phyloP scores from a whole-genome alignment of 2,113 vertebrate genomes.

The Paramisgurnus dabryanus region DNA sequence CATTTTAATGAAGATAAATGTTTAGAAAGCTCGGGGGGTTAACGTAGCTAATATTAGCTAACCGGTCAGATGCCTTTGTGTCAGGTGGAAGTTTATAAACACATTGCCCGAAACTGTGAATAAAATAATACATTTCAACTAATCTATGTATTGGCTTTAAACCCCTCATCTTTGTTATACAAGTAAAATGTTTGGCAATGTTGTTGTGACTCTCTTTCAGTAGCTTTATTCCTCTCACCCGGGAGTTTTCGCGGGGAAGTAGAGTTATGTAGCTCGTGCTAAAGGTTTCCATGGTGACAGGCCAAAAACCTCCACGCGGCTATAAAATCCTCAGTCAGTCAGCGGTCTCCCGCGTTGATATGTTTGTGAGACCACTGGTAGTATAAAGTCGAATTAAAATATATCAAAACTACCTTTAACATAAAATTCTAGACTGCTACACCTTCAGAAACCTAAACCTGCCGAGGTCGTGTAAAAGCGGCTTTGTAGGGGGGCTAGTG shows the following conservation, averaged over 20 bases:
- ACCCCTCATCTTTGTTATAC: neutral
- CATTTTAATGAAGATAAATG: neutral
- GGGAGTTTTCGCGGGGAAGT: conserved; percentile 40
- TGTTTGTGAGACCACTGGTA: neutral
- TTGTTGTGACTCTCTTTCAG: neutral
- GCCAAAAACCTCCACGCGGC: neutral
- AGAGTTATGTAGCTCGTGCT: neutral
- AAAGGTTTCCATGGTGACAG: conserved; percentile 42
- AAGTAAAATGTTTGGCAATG: neutral
- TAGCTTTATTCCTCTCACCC: neutral
- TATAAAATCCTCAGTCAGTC: neutral
- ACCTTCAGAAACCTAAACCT: neutral
- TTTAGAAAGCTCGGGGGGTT: neutral
- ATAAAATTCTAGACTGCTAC: neutral
- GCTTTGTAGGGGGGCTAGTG: neutral
- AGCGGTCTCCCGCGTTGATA: neutral
- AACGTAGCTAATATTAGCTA: neutral
- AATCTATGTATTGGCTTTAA: neutral
- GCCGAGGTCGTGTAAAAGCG: neutral
- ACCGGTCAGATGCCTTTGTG: conserved; percentile 34
- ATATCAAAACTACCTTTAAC: neutral
- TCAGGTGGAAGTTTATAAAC: neutral
- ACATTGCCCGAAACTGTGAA: neutral
- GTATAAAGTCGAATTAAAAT: too few relatives aligned
- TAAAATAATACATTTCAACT: too few relatives aligned